phyloP scores from a whole-genome alignment of 2,113 vertebrate genomes.

The Elanus axillaris region DNA sequence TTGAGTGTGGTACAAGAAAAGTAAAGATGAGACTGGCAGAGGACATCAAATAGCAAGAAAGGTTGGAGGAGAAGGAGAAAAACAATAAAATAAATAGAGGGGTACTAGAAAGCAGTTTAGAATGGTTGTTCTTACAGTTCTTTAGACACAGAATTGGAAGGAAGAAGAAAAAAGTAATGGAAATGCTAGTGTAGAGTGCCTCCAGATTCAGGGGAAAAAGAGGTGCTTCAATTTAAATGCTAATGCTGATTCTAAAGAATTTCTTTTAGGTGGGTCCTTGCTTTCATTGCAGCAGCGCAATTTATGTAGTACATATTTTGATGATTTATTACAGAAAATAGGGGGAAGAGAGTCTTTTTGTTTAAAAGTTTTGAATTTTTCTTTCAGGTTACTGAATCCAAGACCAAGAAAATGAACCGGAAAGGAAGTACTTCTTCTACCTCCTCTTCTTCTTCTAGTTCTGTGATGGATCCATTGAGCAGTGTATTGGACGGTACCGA shows the following conservation, averaged over 20 bases:
- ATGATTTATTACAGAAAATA: neutral
- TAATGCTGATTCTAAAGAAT: neutral
- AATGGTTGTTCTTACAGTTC: neutral
- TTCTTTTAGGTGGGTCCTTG: neutral
- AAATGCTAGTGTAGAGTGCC: neutral
- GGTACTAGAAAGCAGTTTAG: neutral
- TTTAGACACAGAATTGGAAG: neutral
- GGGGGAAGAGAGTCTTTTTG: neutral
- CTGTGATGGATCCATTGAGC: constrained; percentile 86
- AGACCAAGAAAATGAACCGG: constrained; percentile 82
- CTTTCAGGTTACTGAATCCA: constrained; percentile 89
- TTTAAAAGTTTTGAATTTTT: neutral
- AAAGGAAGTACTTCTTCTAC: constrained; percentile 94
- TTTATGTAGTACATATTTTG: neutral
- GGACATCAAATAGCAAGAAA: neutral
- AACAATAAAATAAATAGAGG: neutral
- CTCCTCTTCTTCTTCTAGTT: constrained; percentile 90
- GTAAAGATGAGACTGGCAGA: neutral
- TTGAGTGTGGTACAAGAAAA: neutral
- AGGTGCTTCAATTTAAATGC: neutral
- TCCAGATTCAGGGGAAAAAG: neutral
- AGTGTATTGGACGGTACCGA: constrained; percentile 92
- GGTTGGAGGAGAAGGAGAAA: neutral
- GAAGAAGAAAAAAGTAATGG: neutral
- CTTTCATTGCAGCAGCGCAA: neutral